Conservation (phyloP, 2,888 invertebrate species). For the Adelognathus sp. region DNA sequence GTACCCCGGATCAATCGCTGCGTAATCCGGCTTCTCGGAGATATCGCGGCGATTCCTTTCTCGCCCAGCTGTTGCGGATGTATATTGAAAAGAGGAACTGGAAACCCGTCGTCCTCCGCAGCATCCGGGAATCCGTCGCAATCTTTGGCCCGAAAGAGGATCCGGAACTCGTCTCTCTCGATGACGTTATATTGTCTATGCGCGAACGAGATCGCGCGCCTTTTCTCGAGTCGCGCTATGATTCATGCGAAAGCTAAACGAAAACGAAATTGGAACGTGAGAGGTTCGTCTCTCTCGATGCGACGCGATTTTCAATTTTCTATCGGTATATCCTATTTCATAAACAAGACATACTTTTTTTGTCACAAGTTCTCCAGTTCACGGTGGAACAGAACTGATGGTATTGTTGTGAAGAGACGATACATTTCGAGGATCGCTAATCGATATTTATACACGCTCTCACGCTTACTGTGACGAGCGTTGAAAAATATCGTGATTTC, state of each 20-base stretch:
- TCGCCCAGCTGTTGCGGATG: neutral
- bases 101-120: neutral
- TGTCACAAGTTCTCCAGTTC: neutral
- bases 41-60: constrained; percentile 44
- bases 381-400: neutral
- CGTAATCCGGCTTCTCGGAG: constrained; percentile 47
- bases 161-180: constrained; percentile 26
- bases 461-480: neutral
- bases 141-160: neutral
- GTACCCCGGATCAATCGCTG: constrained; percentile 42
- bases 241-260: constrained; percentile 23
- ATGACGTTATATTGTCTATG: constrained; percentile 37
- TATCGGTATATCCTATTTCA: neutral
- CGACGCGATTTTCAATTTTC: neutral
- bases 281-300: neutral
- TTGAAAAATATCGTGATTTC: neutral
- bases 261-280: neutral
- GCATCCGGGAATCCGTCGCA: neutral
- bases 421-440: neutral
- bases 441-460: neutral
- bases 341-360: neutral
- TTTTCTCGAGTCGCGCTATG: neutral
- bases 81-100: constrained; percentile 2
- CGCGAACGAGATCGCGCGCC: constrained; percentile 5
- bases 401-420: neutral